Conservation (phyloP, 2,113 vertebrate species). For the Strix aluco region DNA sequence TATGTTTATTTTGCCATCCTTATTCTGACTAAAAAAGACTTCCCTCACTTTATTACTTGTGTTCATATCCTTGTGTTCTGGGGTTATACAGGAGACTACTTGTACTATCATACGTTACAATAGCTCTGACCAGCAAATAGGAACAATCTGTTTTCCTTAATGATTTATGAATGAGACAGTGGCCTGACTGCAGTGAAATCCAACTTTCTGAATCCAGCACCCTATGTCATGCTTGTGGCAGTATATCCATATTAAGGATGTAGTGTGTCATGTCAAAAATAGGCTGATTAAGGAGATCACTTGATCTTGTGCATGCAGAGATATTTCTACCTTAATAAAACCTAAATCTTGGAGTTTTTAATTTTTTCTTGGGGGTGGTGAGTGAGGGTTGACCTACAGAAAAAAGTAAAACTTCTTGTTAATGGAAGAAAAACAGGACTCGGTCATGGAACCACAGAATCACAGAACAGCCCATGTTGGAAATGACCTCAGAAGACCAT, state of each 20-base stretch:
- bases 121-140: background rate
- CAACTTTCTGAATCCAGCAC: background rate
- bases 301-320: background rate
- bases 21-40: background rate
- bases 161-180: background rate
- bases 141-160: background rate
- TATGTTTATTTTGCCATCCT: background rate
- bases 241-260: background rate
- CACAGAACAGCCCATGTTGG: background rate
- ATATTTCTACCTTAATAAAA: background rate
- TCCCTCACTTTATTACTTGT: rapidly evolving
- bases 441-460: background rate
- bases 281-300: background rate
- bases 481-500: rapidly evolving
- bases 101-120: background rate
- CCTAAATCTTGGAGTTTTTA: no score
- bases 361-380: background rate
- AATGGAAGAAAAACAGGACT: background rate
- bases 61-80: background rate
- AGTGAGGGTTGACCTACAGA: background rate
- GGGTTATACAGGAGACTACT: background rate
- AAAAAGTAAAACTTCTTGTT: background rate
- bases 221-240: background rate
- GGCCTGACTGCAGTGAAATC: background rate
- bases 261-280: background rate